Conservation (phyloP, 2,797 vertebrate species). For the Periophthalmus magnuspinnatus region DNA sequence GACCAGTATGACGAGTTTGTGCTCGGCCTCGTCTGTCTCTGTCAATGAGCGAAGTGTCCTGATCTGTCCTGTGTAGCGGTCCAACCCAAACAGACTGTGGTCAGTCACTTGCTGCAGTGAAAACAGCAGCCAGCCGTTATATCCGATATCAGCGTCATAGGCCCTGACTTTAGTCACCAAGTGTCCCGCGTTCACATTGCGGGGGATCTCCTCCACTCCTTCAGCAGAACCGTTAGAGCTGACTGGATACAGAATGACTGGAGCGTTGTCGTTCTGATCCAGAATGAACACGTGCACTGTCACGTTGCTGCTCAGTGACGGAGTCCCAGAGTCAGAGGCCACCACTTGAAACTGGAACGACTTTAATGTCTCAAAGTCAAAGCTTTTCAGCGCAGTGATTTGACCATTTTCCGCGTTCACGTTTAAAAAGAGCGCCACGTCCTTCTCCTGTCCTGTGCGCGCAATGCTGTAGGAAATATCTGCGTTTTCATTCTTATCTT, state of each 20-base stretch:
- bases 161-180: conserved; percentile 42
- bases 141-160: conserved; percentile 49
- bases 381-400: conserved; percentile 67
- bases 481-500: conserved; percentile 63
- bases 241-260: conserved; percentile 50
- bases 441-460: conserved; percentile 27
- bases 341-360: conserved; percentile 69
- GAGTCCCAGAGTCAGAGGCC: conserved; percentile 48
- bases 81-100: conserved; percentile 12
- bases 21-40: conserved; percentile 9
- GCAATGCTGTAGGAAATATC: conserved; percentile 49
- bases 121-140: conserved; percentile 38
- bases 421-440: conserved; percentile 60
- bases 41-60: conserved; percentile 10
- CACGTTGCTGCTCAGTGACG: conserved; percentile 23
- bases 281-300: conserved; percentile 10
- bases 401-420: conserved; percentile 72
- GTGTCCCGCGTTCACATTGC: conserved; percentile 34
- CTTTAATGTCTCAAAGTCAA: conserved; percentile 77
- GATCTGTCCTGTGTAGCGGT: conserved; percentile 13
- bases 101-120: conserved; percentile 26
- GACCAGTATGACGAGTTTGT: conserved; percentile 8
- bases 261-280: conserved; percentile 62
- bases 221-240: conserved; percentile 38
- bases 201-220: conserved; percentile 43